A percentile compares a stretch with the other conserved stretches of the same genome.
phyloP scores from a whole-genome alignment of 2,113 vertebrate genomes.

The Rhizomys pruinosus region DNA sequence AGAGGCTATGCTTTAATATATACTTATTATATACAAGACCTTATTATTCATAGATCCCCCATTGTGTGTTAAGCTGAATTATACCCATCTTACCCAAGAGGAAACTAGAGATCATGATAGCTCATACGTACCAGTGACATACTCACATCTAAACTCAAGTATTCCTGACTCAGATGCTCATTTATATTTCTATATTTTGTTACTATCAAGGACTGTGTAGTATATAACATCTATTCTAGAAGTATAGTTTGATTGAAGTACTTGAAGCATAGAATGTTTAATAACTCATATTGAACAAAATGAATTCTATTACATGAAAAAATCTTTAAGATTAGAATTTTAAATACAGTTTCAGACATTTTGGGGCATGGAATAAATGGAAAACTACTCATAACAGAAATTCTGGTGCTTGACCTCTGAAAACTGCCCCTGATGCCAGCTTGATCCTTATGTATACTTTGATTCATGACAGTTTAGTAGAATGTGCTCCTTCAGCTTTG shows the following conservation, averaged over 20 bases:
- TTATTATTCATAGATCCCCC: background rate
- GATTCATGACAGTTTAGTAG: background rate
- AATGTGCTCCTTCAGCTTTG: background rate
- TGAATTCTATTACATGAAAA: slow-evolving; percentile 8
- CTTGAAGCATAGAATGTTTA: background rate
- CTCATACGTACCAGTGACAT: background rate
- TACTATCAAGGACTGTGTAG: background rate
- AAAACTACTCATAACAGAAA: background rate
- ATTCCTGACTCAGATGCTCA: background rate
- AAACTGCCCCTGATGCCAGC: background rate
- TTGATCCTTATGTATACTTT: background rate
- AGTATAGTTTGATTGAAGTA: background rate
- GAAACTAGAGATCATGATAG: background rate
- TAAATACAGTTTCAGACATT: background rate
- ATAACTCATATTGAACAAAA: slow-evolving; percentile 29
- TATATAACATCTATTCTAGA: background rate
- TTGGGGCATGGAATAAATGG: background rate
- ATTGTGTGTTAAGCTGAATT: background rate
- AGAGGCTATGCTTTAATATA: background rate
- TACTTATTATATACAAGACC: background rate
- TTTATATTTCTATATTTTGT: background rate
- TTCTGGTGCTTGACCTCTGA: background rate
- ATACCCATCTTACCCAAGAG: background rate
- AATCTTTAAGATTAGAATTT: slow-evolving; percentile 40
- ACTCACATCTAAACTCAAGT: background rate